phyloP scores from a whole-genome alignment of 30 jellyfish, hydroid and myxozoan genomes.

The Aurelia sp. region DNA sequence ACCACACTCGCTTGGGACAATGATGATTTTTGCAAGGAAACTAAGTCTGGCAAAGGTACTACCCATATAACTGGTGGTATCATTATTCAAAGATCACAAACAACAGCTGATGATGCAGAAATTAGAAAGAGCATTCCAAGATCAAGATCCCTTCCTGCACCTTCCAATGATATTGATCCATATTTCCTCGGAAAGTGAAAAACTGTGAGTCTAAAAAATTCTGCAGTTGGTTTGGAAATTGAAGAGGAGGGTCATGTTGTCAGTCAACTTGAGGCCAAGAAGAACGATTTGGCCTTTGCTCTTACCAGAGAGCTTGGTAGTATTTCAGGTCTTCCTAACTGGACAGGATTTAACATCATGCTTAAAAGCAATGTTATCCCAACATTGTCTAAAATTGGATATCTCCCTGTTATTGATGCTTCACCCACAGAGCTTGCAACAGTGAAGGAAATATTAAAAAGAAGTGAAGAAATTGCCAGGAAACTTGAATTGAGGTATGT shows the following conservation, averaged over 20 bases:
- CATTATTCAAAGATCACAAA: too few relatives aligned
- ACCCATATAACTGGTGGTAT: too few relatives aligned
- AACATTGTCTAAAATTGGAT: conserved; percentile 20
- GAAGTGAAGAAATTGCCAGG: conserved; percentile 26
- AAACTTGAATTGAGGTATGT: conserved; percentile 1
- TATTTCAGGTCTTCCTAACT: neutral
- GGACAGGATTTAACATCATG: conserved; percentile 47
- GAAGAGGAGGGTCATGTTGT: neutral
- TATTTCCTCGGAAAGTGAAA: conserved; percentile 12
- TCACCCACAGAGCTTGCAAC: conserved; percentile 49
- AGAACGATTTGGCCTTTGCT: conserved; percentile 6
- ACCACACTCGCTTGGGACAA: too few relatives aligned
- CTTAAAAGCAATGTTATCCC: conserved; percentile 13
- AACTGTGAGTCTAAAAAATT: conserved; percentile 1
- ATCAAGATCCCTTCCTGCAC: neutral
- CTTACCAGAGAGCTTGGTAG: neutral
- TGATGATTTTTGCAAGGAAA: too few relatives aligned
- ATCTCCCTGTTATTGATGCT: conserved; percentile 63
- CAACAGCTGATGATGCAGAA: too few relatives aligned
- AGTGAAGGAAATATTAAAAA: neutral
- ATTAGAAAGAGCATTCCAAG: too few relatives aligned
- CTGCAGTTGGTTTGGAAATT: neutral
- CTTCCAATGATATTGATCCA: conserved; percentile 18
- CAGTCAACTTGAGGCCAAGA: too few relatives aligned
- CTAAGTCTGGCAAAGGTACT: too few relatives aligned